Evolutionary conservation across 2,888 invertebrate species (phyloP).

Genomic region (Acrobasis consociella): DNA sequence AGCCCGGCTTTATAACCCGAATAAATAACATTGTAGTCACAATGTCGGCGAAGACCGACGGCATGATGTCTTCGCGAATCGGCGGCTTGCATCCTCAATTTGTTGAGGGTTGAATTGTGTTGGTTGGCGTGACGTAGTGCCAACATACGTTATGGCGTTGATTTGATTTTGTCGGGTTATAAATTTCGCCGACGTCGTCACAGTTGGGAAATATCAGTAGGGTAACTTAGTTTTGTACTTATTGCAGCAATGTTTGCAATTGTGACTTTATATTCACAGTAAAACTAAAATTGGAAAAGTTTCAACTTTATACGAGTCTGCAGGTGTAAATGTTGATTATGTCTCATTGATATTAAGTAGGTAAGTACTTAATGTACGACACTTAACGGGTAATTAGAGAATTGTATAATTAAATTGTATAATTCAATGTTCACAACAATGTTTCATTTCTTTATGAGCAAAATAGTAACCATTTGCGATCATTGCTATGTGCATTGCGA

Average conservation of each 20-base stretch:
- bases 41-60: constrained; percentile 33
- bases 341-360: not conserved
- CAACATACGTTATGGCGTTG: constrained; percentile 54
- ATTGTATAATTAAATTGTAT: too few relatives aligned
- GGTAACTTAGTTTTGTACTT: not conserved
- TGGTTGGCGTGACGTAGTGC: constrained; percentile 46
- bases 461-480: too few relatives aligned
- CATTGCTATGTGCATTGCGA: too few relatives aligned
- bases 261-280: not conserved
- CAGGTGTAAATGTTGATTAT: not conserved
- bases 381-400: too few relatives aligned
- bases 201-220: constrained; percentile 5
- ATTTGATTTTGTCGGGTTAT: constrained; percentile 67
- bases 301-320: not conserved
- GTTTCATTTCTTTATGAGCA: too few relatives aligned
- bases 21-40: constrained; percentile 47
- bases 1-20: constrained; percentile 45
- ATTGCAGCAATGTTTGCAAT: not conserved
- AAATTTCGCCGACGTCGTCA: constrained; percentile 49
- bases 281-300: not conserved
- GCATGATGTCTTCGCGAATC: constrained; percentile 51
- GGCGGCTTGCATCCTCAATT: constrained; percentile 60
- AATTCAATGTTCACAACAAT: too few relatives aligned
- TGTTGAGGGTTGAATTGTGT: constrained; percentile 53
- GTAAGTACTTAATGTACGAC: too few relatives aligned